Percentiles rank a stretch among this genome's conserved stretches.
These are phyloP conservation scores for Eristalis pertinax DNA, from an alignment of 2,888 invertebrate genomes.

Conservation along the genomic window DNA sequence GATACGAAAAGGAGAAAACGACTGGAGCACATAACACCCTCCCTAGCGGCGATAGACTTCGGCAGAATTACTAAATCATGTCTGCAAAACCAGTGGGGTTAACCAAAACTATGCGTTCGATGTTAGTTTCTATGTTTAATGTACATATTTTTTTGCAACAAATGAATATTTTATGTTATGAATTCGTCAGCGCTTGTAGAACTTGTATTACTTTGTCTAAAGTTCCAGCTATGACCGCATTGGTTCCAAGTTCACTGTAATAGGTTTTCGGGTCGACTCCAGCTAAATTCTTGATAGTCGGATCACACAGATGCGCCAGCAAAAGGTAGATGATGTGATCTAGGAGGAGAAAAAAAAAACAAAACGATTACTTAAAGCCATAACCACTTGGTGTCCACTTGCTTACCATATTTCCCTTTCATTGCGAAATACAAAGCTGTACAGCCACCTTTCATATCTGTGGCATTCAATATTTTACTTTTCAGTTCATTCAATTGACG, in stretches of 20 bases:
- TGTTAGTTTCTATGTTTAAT: not conserved
- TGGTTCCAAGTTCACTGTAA: slow-evolving; percentile 75
- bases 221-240: slow-evolving; percentile 75
- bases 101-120: not conserved
- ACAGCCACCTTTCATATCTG: slow-evolving; percentile 77
- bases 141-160: not conserved
- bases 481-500: slow-evolving; percentile 71
- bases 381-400: not conserved
- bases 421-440: slow-evolving; percentile 78
- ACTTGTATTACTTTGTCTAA: slow-evolving; percentile 76
- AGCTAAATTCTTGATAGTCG: slow-evolving; percentile 77
- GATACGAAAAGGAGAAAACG: slow-evolving; percentile 29
- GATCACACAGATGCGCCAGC: slow-evolving; percentile 78
- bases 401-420: slow-evolving; percentile 76
- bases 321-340: slow-evolving; percentile 78
- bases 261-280: slow-evolving; percentile 77
- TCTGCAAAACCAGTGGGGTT: slow-evolving; percentile 72
- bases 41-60: slow-evolving; percentile 73
- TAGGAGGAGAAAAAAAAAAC: slow-evolving; percentile 64
- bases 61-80: slow-evolving; percentile 55
- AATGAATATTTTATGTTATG: slow-evolving; percentile 5
- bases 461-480: slow-evolving; percentile 75
- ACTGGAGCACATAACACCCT: slow-evolving; percentile 69
- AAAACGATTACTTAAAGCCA: not conserved
- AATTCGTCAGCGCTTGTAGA: slow-evolving; percentile 69